phyloP scores from a whole-genome alignment of 2,888 invertebrate genomes.

The Alentia gelatinosa region DNA sequence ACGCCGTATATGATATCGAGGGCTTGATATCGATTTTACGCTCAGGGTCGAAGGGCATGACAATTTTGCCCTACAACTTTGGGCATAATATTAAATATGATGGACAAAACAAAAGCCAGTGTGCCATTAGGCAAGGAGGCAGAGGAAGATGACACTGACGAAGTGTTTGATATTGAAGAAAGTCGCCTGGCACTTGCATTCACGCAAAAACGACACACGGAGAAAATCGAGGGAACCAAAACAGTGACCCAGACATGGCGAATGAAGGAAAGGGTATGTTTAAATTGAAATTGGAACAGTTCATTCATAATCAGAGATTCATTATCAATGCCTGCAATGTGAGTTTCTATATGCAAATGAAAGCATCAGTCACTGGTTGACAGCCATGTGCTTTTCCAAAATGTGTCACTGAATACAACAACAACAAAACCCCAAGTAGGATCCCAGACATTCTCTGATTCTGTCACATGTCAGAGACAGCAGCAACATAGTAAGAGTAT shows the following conservation, averaged over 20 bases:
- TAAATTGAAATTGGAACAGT: background rate
- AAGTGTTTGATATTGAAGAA: constrained; percentile 55
- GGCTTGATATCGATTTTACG: background rate
- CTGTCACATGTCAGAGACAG: too few relatives aligned
- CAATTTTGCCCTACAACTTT: background rate
- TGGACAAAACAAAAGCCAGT: constrained; percentile 4
- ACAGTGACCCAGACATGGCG: constrained; percentile 91
- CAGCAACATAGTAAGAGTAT: too few relatives aligned
- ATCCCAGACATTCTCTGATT: too few relatives aligned
- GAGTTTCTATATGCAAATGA: too few relatives aligned
- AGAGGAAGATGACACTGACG: constrained; percentile 61
- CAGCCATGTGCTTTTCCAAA: too few relatives aligned
- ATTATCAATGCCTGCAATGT: too few relatives aligned
- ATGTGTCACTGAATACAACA: too few relatives aligned
- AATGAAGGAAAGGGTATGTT: constrained; percentile 85
- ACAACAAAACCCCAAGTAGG: too few relatives aligned
- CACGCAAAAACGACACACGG: constrained; percentile 87
- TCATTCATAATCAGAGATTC: too few relatives aligned
- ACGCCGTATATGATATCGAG: constrained; percentile 6
- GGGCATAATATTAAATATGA: background rate
- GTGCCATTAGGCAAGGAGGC: constrained; percentile 57
- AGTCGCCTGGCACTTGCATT: constrained; percentile 85
- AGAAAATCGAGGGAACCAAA: constrained; percentile 86
- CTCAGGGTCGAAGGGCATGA: constrained; percentile 52
- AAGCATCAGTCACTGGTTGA: too few relatives aligned